Evolutionary conservation across 30 jellyfish, hydroid and myxozoan species (phyloP), one percentile per base, ranked within the genome.

Genomic region (Hydractinia echinata): DNA sequence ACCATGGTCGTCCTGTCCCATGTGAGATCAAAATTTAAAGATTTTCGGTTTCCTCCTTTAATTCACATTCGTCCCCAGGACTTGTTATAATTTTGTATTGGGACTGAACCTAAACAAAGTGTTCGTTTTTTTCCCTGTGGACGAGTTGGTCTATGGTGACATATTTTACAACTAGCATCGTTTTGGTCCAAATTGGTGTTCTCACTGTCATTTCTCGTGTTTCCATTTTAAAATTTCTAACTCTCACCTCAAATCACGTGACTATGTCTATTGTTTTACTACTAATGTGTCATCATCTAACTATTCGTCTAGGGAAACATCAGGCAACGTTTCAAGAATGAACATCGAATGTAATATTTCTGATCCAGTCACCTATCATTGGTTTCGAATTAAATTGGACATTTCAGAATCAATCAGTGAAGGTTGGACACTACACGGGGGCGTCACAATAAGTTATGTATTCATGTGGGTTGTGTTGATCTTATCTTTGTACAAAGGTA

Each of bases 1-100:
- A 73, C 97, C 97, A 10, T 91, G 97, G 97, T 60, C 95, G 39
- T 9, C 50, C 21, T 91, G 97, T 84, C 95, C 95, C 70, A 82
- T 73, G 97, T 91, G 71, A 81, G 97, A 81, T 14, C 39, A 15
- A 60, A 5, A n/a, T 71, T 19, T 8, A n/a, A 64, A 71, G 0
- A 20, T 20, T 58, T 71, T 71, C 14, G 0, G 60, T 16, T 58
- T 58, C 3, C 16, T 11, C 15, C 69, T 58, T 11, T 58, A 3
- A 3, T 58, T 1, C 19, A 0, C 3, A 58, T 58, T 16, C 2
- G 44, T 30, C 44, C 44, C 44, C 44, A 30, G 44, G 44, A 30
- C 2, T 30, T 30, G 44, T 30, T 30, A 30, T 30, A 2, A 1
- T 30, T 30, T 30, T 30, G 44, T 30, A 30, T 30, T 30, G 44